Evolutionary conservation across 2,113 vertebrate genomes (phyloP).

Genomic region (Myrmecobius fasciatus): DNA sequence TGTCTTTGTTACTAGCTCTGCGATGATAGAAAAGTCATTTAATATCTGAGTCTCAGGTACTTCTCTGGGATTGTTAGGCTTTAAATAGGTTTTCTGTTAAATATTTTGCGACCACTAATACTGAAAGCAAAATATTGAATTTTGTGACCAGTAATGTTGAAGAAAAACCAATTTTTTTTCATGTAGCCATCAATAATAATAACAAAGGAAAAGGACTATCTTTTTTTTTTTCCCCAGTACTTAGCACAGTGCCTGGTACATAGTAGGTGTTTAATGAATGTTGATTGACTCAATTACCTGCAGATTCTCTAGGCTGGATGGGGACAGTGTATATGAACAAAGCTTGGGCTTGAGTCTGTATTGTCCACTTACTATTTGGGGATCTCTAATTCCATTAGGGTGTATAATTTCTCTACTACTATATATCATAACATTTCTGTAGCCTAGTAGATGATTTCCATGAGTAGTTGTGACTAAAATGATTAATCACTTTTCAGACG

Average conservation of each 20-base stretch:
- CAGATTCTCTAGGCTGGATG: neutral
- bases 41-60: neutral
- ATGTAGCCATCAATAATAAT: neutral
- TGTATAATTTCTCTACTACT: neutral
- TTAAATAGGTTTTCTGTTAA: neutral
- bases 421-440: neutral
- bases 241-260: neutral
- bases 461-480: neutral
- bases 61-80: neutral
- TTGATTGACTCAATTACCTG: neutral
- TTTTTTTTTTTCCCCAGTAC: neutral
- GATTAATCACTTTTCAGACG: neutral
- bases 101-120: conserved; percentile 16
- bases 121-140: conserved; percentile 2
- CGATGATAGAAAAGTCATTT: neutral
- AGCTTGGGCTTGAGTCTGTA: neutral
- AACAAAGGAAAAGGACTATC: neutral
- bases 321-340: neutral
- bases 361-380: neutral
- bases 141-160: conserved; percentile 34
- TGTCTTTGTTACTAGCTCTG: neutral
- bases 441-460: neutral
- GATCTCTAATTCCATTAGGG: neutral
- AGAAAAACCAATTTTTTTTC: neutral
- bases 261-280: neutral